Evolutionary conservation across 1,140 invertebrate species (phyloP), one percentile per base, ranked within the genome.

Genomic region (Rhagoletis pomonella): DNA sequence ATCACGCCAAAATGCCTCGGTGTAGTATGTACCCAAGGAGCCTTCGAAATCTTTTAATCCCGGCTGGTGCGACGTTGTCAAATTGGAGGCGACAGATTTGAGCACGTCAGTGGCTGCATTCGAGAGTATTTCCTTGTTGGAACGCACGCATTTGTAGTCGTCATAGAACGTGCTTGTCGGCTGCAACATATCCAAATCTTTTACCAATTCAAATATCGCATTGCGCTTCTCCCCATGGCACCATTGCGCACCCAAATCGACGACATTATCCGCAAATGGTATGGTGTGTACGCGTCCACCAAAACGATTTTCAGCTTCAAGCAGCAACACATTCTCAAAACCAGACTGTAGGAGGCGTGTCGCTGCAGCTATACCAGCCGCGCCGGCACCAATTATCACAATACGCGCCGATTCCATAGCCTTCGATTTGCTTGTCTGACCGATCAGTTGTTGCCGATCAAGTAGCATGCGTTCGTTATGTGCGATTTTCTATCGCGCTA

Each of bases 221-320:
- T 97, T 96, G 60, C 93, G 94, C 86, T 95, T 93, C 92, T 97
- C 29, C 29, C 29, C 29, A 29, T 29, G 29, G 29, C 29, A 29
- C 29, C 29, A 29, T 29, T 29, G 29, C 95, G 96, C 97, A 14
- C 97, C 97, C 4, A 97, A 89, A 91, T 98, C 97, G 12, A 97
- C 93, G 47, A 94, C 90, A 87, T 94, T 93, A 17, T 94, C 94
- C 7, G 94, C 94, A 90, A 95, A 95, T 50, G 93, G 88, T 0
- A 94, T 91, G 2, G 95, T 95, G 65, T 94, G 87, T 81, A 96
- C 94, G 87, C 96, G 93, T 3, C 96, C 96, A 39, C 96, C 96
- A 88, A 96, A 95, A 89, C 96, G 94, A 89, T 95, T 93, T 88
- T 95, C 94, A 2, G 95, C 96, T 93, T 97, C 97, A 7, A 91